Percentiles rank a stretch among this genome's conserved stretches.
Evolutionary conservation across 2,113 vertebrate genomes (phyloP).

Genomic region (Stomatorhinus ivindoensis): DNA sequence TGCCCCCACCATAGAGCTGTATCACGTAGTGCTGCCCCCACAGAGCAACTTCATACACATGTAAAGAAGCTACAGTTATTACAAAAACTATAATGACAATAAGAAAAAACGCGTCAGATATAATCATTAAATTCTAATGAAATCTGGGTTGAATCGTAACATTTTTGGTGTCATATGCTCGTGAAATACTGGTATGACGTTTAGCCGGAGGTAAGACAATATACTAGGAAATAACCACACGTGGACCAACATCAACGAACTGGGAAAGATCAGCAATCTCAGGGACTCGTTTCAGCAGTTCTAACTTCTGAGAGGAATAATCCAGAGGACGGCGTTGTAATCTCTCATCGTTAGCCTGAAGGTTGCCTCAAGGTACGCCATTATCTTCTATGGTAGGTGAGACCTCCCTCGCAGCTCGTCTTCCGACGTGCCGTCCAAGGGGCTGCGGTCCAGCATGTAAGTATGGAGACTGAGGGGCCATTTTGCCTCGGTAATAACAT

Average conservation of each 20-base stretch:
- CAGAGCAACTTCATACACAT: background rate
- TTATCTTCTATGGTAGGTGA: slow-evolving; percentile 54
- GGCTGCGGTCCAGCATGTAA: slow-evolving; percentile 53
- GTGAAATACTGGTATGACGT: background rate
- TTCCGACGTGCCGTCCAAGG: slow-evolving; percentile 53
- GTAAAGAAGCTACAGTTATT: background rate
- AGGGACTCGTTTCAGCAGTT: slow-evolving; percentile 62
- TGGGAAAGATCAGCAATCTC: slow-evolving; percentile 33
- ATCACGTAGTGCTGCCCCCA: background rate
- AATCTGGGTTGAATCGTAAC: background rate
- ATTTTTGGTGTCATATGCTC: background rate
- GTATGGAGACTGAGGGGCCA: slow-evolving; percentile 56
- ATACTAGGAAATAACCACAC: background rate
- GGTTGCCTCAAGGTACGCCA: slow-evolving; percentile 47
- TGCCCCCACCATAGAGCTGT: background rate
- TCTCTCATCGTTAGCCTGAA: slow-evolving; percentile 57
- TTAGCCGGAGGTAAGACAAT: background rate
- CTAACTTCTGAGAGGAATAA: slow-evolving; percentile 57
- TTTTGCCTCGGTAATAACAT: slow-evolving; percentile 61
- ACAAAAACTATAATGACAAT: background rate
- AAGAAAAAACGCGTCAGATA: background rate
- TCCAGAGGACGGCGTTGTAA: slow-evolving; percentile 52
- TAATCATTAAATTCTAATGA: background rate
- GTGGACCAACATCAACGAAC: too few species aligned
- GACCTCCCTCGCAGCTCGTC: slow-evolving; percentile 62